Evolutionary conservation across 2,797 vertebrate genomes (phyloP), one percentile per base, ranked within the genome.

Genomic region (Melanotaenia pygmaea): DNA sequence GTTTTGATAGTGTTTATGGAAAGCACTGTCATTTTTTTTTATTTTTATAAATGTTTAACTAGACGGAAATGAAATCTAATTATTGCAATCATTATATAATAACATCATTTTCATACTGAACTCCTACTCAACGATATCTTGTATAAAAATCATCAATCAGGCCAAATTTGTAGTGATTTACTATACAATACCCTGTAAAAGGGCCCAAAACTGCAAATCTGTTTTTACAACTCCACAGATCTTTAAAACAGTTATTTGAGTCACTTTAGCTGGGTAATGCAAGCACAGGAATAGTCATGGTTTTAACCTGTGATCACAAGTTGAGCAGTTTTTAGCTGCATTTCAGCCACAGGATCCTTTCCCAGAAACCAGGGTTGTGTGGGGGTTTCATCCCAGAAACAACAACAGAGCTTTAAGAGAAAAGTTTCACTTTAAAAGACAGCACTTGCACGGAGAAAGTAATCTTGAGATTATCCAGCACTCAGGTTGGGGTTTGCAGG

Each of bases 391-490:
- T 8, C 3, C 43, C 43, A 45, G 43, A 8, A 45, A 45, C 16
- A 6, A 54, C 13, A 53, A 26, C 11, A 16, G n/a, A 12, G 9
- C 9, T 22, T 12, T 22, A 7, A 28, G 26, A 26, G 26, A 18
- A 18, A 14, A 2, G 26, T 56, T 30, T 30, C 5, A 8, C 53
- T 26, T 13, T 14, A 13, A 56, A 7, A 56, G 53, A 16, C 53
- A 30, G 53, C 26, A 5, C 53, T 56, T 18, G 11, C 26, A 16
- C 26, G 45, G 20, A 47, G 45, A 45, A 18, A 56, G 12, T 30
- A 26, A 54, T 54, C 26, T 54, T 53, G 24, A 54, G 51, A 54
- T 54, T 54, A 54, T 54, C 51, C 53, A 56, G 53, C 30, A 30
- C 26, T 56, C 53, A 30, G 26, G 4, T 28, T 26, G 26, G 26